Evolutionary conservation across 1,140 invertebrate species (phyloP).

Genomic region (Drosophila nebulosa): DNA sequence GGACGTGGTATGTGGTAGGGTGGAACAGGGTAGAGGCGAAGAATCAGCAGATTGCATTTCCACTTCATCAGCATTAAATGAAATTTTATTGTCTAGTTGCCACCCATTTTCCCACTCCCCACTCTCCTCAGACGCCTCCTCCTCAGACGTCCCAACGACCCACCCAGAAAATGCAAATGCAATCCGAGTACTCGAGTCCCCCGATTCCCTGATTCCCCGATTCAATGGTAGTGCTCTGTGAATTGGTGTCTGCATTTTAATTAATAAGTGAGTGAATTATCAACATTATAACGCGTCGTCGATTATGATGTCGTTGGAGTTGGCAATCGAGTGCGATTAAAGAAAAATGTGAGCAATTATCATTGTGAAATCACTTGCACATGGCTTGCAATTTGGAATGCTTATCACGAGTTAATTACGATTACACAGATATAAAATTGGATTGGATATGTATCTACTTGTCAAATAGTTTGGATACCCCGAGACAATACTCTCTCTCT

Average conservation of each 20-base stretch:
- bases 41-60: slow-evolving; percentile 40
- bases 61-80: slow-evolving; percentile 66
- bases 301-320: slow-evolving; percentile 37
- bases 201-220: no score
- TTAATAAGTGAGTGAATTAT: slow-evolving; percentile 49
- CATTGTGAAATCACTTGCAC: neutral
- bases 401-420: neutral
- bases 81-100: slow-evolving; percentile 29
- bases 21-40: neutral
- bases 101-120: neutral
- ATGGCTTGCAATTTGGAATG: neutral
- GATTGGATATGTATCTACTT: neutral
- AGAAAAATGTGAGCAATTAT: neutral
- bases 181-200: no score
- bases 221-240: neutral
- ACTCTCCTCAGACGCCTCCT: no score
- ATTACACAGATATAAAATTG: neutral
- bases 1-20: no score
- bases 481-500: no score
- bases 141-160: no score
- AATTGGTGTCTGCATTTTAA: slow-evolving; percentile 36
- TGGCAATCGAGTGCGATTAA: neutral
- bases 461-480: no score
- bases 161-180: no score
- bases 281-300: slow-evolving; percentile 40